A percentile compares a stretch with the other conserved stretches of the same genome.
Conservation (phyloP, 2,797 vertebrate species). For the Mionectes olivaceus region DNA sequence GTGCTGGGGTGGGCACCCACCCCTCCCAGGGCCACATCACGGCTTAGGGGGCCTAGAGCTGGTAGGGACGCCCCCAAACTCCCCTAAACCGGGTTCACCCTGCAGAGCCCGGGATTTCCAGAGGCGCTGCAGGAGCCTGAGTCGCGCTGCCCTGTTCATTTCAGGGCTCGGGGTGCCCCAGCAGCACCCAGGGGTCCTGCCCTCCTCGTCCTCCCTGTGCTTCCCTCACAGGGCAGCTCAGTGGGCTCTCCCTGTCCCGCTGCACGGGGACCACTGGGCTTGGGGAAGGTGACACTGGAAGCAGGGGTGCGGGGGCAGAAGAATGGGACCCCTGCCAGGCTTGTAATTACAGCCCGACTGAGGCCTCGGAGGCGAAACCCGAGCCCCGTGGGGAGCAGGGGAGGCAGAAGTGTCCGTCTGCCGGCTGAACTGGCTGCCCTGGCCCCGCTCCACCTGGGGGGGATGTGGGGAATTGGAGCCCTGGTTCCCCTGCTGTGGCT, state of each 20-base stretch:
- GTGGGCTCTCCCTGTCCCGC: neutral
- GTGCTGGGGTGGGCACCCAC: neutral
- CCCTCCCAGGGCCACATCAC: fast-evolving
- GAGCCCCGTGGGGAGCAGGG: constrained; percentile 10
- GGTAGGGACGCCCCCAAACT: neutral
- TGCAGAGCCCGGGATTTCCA: neutral
- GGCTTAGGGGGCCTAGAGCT: neutral
- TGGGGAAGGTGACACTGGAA: neutral
- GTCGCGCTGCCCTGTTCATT: fast-evolving
- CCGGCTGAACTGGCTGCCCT: neutral
- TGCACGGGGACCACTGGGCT: fast-evolving
- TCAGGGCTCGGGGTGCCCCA: fast-evolving
- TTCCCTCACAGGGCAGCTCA: neutral
- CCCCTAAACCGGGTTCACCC: neutral
- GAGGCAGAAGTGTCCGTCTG: neutral
- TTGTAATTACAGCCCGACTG: neutral
- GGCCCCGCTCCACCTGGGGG: neutral
- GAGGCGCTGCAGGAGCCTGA: fast-evolving
- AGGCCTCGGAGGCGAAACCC: fast-evolving
- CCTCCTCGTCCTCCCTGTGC: neutral
- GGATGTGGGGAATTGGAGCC: neutral
- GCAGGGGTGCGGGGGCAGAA: neutral
- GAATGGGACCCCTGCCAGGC: neutral
- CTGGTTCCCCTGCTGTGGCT: neutral
- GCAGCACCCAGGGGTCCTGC: neutral